Evolutionary conservation across 2,797 vertebrate genomes (phyloP), one percentile per base, ranked within the genome.

Genomic region (Sphenodon punctatus): DNA sequence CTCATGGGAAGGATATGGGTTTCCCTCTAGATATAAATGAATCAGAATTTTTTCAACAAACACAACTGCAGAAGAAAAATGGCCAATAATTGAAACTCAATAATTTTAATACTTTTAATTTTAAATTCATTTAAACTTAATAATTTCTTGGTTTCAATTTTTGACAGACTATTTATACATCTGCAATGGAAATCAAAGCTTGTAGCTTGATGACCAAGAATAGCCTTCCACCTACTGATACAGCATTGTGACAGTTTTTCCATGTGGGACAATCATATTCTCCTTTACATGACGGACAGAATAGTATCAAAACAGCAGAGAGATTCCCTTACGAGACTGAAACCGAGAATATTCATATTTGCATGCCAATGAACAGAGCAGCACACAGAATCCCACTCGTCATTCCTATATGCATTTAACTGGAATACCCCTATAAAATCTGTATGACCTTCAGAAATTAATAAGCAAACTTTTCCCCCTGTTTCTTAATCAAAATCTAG

Each of bases 401-500:
- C 42, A 48, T 3, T 39, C 6, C 4, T 23, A 23, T 27, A n/a
- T 68, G 5, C 27, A 12, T 60, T 45, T 69, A 67, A n/a, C 56
- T 64, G 23, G 34, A 51, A 5, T 10, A 34, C 23, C 67, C 30
- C 15, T 23, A 3, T 42, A 30, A 69, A 41, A 60, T n/a, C 56
- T 32, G 27, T 60, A 22, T 48, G 36, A 76, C 20, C 78, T 78
- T 84, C 72, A 7, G 25, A 75, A 12, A 32, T 77, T 83, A 43
- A 76, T 19, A 7, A 2, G 30, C 63, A 69, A 63, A 58, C 43
- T 84, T n/a, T n/a, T 45, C 67, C 53, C 13, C 20, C 23, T 85
- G 9, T 75, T 30, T 75, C 11, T 56, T 36, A 30, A 34, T 69
- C 43, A 39, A 20, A 14, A 3, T 59, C 4, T 87, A 97, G 97